A percentile compares a stretch with the other conserved stretches of the same genome.
Evolutionary conservation across 1,140 invertebrate genomes (phyloP).

Genomic region (Condylostylus longicornis): DNA sequence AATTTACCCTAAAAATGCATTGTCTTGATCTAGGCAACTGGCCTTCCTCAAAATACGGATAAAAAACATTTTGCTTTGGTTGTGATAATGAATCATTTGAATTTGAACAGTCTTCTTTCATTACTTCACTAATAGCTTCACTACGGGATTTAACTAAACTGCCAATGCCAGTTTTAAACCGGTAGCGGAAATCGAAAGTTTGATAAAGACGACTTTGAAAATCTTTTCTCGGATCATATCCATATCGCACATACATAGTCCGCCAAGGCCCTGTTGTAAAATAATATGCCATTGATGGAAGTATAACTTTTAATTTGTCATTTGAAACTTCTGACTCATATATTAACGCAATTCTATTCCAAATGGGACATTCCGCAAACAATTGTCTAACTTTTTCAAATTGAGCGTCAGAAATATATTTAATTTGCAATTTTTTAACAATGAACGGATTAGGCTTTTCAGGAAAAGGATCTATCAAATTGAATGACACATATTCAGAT

Average conservation of each 20-base stretch:
- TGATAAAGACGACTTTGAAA: constrained; percentile 67
- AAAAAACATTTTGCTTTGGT: constrained; percentile 21
- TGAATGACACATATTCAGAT: constrained; percentile 27
- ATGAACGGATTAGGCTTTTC: constrained; percentile 19
- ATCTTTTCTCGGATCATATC: constrained; percentile 74
- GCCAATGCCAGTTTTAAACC: constrained; percentile 31
- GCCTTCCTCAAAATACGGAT: constrained; percentile 27
- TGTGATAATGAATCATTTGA: constrained; percentile 3
- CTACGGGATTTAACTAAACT: constrained; percentile 13
- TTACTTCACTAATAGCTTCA: neutral
- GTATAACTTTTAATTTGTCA: constrained; percentile 56
- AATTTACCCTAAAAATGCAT: constrained; percentile 20
- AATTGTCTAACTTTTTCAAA: constrained; percentile 33
- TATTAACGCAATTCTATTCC: constrained; percentile 62
- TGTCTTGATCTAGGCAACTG: constrained; percentile 23
- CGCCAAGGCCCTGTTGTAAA: constrained; percentile 79
- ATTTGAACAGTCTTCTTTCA: constrained; percentile 4
- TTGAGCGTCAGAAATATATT: constrained; percentile 28
- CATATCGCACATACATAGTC: constrained; percentile 66
- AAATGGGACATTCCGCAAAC: constrained; percentile 69
- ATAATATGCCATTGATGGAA: constrained; percentile 72
- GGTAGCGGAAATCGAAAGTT: constrained; percentile 66
- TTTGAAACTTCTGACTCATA: constrained; percentile 44
- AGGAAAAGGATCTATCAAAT: constrained; percentile 23
- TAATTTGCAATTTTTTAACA: constrained; percentile 31